A percentile compares a stretch with the other conserved stretches of the same genome.
Conservation (phyloP, 2,888 invertebrate species). For the Noctua janthina region DNA sequence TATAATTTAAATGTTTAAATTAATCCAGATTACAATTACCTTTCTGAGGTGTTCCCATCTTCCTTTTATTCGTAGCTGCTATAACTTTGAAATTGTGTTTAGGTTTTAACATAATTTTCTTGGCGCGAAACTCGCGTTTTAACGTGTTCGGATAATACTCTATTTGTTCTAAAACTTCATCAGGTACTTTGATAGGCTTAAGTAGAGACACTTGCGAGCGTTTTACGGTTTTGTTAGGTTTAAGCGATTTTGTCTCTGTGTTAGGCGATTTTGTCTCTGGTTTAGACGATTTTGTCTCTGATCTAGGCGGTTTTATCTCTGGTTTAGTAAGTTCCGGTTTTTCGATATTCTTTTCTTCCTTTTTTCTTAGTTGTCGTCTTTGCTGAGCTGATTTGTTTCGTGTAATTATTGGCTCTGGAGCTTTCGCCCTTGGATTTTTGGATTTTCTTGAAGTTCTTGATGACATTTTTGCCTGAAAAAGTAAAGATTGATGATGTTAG, state of each 20-base stretch:
- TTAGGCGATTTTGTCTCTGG: conserved; percentile 35
- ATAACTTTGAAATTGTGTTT: conserved; percentile 76
- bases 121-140: conserved; percentile 69
- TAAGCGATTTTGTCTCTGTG: conserved; percentile 41
- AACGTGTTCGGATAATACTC: conserved; percentile 79
- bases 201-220: conserved; percentile 47
- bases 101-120: conserved; percentile 76
- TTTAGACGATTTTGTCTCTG: conserved; percentile 52
- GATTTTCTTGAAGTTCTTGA: conserved; percentile 49
- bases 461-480: conserved; percentile 61
- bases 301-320: conserved; percentile 53
- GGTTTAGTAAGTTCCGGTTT: conserved; percentile 54
- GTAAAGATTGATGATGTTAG: background rate
- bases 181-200: conserved; percentile 24
- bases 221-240: conserved; percentile 41
- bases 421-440: conserved; percentile 18
- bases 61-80: conserved; percentile 78
- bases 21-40: conserved; percentile 60
- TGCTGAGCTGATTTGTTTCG: conserved; percentile 75
- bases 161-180: conserved; percentile 42
- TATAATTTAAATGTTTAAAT: background rate
- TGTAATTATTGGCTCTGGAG: conserved; percentile 73
- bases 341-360: conserved; percentile 31
- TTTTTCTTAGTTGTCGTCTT: conserved; percentile 63
- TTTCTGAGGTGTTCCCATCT: conserved; percentile 74